Evolutionary conservation across 2,888 invertebrate species (phyloP), one percentile per base, ranked within the genome.

Genomic region (Autographa pulchrina): DNA sequence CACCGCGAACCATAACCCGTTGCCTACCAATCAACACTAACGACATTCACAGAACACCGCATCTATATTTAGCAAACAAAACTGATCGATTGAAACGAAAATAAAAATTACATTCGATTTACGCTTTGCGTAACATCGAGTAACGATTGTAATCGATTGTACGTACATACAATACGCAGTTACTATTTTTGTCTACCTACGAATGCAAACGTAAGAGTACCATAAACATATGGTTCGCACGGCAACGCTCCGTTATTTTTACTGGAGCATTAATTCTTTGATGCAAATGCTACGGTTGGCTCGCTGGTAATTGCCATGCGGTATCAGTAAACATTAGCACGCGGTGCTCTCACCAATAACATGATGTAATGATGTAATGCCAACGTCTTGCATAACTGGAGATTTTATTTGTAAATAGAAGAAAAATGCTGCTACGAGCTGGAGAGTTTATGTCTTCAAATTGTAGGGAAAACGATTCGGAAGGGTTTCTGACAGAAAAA

Each of bases 81-180:
- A n/a, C 70, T 74, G 60, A 38, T 43, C 32, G 20, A 58, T 20
- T 43, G 20, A 13, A 32, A 66, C 65, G 58, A 61, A 63, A 54
- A 80, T 75, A 70, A 77, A 67, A 62, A 56, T 35, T 56, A 60
- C 66, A 80, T 67, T 56, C 66, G 65, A 70, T 66, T 70, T 43
- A 65, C 52, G n/a, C 63, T 25, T 54, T 25, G 31, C 69, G 75
- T 64, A 64, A 64, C n/a, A 74, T 48, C 54, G 54, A 56, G 65
- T 65, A 73, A 16, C 13, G 38, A 65, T 79, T 62, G 80, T 80
- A 80, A 80, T 65, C 60, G 70, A 70, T 70, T 64, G 70, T 63
- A 56, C 20, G 18, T 20, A 54, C 20, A 54, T 54, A 54, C 54
- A 56, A 56, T 56, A 56, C 54, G 54, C 11, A 3, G 54, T 18